Evolutionary conservation across 2,797 vertebrate species (phyloP).

Genomic region (Poeciliopsis presidionis): DNA sequence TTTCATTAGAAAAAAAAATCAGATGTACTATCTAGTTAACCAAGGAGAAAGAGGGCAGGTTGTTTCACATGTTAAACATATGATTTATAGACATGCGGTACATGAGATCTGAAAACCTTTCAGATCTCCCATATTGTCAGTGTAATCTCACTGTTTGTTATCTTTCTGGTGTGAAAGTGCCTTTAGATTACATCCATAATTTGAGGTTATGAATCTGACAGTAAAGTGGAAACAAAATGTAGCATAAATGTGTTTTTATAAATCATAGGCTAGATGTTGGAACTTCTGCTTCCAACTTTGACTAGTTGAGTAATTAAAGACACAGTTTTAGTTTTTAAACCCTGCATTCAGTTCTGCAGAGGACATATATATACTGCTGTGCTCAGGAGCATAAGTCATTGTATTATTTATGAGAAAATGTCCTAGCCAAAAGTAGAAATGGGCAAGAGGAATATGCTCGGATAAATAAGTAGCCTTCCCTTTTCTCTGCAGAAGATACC

Average conservation of each 20-base stretch:
- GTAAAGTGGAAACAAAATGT: neutral
- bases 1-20: neutral
- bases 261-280: no score
- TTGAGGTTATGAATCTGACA: neutral
- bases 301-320: neutral
- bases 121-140: neutral
- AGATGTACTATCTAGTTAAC: neutral
- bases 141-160: no score
- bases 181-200: neutral
- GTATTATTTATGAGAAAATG: constrained; percentile 2
- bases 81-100: neutral
- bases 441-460: neutral
- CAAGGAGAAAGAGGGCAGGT: neutral
- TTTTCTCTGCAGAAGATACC: neutral
- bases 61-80: neutral
- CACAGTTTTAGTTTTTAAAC: neutral
- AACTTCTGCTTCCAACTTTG: neutral
- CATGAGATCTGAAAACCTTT: neutral
- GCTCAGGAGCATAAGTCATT: neutral
- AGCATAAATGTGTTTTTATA: neutral
- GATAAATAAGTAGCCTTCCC: neutral
- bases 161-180: neutral
- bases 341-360: neutral
- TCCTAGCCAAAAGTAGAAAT: neutral
- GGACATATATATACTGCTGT: neutral